Conservation (phyloP, 2,888 invertebrate species). For the Lobophora halterata region DNA sequence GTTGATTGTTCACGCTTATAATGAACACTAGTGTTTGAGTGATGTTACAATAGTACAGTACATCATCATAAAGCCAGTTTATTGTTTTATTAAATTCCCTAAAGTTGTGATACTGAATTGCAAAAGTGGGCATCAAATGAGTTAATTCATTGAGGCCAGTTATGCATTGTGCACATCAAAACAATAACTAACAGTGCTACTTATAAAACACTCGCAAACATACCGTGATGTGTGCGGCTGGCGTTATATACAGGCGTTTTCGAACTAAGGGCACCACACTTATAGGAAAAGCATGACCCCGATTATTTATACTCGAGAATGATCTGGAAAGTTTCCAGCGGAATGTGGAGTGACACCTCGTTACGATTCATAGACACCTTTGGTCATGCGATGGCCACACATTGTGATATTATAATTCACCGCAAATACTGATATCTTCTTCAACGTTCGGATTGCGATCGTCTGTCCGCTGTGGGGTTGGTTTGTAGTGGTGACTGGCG, state of each 20-base stretch:
- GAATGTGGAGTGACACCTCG: conserved; percentile 55
- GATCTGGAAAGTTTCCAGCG: conserved; percentile 68
- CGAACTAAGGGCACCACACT: conserved; percentile 20
- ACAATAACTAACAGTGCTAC: conserved; percentile 5
- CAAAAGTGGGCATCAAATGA: neutral
- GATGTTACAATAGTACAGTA: too few relatives aligned
- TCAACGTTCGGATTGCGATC: conserved; percentile 69
- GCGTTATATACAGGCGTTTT: conserved; percentile 9
- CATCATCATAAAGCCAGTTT: too few relatives aligned
- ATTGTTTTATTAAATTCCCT: too few relatives aligned
- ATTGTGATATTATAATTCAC: conserved; percentile 63
- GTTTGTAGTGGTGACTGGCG: conserved; percentile 61
- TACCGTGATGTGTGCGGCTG: conserved; percentile 9
- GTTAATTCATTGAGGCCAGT: neutral
- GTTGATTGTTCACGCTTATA: conserved; percentile 19
- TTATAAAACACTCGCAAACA: conserved; percentile 6
- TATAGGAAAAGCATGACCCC: conserved; percentile 28
- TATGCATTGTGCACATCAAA: conserved; percentile 7
- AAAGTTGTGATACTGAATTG: neutral
- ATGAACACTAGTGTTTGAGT: conserved; percentile 16
- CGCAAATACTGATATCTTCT: conserved; percentile 75
- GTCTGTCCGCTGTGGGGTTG: conserved; percentile 62
- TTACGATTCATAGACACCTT: conserved; percentile 40
- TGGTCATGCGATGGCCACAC: conserved; percentile 56
- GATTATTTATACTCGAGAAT: conserved; percentile 41